phyloP scores from a whole-genome alignment of 2,113 vertebrate genomes.

The Dromas ardeola region DNA sequence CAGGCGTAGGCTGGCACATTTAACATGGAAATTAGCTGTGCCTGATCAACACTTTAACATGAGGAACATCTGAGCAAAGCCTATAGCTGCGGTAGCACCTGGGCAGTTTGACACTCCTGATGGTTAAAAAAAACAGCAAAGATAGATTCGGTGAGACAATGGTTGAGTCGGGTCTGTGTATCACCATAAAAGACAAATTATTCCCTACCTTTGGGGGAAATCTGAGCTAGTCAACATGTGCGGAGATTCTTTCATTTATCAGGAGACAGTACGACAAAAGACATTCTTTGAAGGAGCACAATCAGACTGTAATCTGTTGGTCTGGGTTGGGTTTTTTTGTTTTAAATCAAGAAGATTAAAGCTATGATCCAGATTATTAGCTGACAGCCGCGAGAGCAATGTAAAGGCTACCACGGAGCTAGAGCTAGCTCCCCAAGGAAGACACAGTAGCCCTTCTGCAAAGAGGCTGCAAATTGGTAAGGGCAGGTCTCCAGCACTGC shows the following conservation, averaged over 20 bases:
- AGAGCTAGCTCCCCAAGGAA: neutral
- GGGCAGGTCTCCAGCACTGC: neutral
- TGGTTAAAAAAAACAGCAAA: neutral
- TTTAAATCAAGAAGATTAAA: neutral
- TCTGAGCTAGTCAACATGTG: neutral
- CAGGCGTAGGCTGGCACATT: neutral
- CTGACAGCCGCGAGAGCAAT: neutral
- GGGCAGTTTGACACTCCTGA: neutral
- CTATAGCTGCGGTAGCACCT: neutral
- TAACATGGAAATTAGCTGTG: neutral
- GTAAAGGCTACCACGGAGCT: neutral
- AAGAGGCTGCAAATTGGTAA: neutral
- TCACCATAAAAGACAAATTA: slow-evolving; percentile 14
- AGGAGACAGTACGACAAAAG: neutral
- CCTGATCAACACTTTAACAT: slow-evolving; percentile 12
- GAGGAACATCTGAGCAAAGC: neutral
- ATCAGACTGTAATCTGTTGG: neutral
- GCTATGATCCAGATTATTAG: neutral
- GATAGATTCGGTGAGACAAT: neutral
- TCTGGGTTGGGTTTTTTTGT: neutral
- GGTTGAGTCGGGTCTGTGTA: neutral
- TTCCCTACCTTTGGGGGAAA: slow-evolving; percentile 21
- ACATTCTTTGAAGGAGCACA: neutral
- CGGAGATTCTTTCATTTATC: slow-evolving; percentile 37
- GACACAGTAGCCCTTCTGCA: neutral